These are phyloP conservation scores for Sylvilagus floridanus DNA, from an alignment of 2,797 vertebrate species.

Conservation along the genomic window DNA sequence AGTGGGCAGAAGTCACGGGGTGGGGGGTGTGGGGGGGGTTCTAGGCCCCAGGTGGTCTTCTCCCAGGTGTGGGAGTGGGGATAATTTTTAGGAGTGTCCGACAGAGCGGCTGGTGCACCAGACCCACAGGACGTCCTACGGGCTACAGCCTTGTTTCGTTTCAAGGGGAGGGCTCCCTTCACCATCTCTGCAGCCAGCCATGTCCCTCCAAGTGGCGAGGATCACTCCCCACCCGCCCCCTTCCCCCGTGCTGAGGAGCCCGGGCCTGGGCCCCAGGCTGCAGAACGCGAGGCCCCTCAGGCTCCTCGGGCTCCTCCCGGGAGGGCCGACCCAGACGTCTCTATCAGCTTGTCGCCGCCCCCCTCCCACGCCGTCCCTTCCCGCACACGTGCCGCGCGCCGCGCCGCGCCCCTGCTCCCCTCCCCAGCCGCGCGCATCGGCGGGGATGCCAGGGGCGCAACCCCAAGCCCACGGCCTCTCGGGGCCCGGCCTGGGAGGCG, in stretches of 20 bases:
- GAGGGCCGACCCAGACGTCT: neutral
- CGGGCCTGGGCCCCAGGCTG: neutral
- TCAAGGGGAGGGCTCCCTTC: neutral
- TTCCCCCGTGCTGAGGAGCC: fast-evolving
- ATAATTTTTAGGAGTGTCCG: no score
- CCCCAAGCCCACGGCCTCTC: neutral
- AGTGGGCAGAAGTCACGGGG: no score
- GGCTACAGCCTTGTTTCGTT: no score
- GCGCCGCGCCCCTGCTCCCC: neutral
- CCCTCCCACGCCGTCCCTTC: slow-evolving; percentile 4
- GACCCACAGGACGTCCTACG: no score
- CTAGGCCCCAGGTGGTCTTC: no score
- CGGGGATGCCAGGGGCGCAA: neutral
- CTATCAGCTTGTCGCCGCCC: slow-evolving; percentile 25
- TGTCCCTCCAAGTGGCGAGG: neutral
- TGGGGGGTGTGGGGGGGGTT: no score
- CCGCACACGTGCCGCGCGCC: neutral
- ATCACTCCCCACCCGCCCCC: no score
- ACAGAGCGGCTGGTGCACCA: no score
- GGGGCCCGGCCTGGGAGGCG: neutral
- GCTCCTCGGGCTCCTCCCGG: neutral
- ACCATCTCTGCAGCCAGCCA: fast-evolving
- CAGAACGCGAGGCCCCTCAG: no score
- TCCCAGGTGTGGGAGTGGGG: no score
- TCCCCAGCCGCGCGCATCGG: neutral